Conservation (phyloP, 2,888 invertebrate species). For the Conops quadrifasciatus region DNA sequence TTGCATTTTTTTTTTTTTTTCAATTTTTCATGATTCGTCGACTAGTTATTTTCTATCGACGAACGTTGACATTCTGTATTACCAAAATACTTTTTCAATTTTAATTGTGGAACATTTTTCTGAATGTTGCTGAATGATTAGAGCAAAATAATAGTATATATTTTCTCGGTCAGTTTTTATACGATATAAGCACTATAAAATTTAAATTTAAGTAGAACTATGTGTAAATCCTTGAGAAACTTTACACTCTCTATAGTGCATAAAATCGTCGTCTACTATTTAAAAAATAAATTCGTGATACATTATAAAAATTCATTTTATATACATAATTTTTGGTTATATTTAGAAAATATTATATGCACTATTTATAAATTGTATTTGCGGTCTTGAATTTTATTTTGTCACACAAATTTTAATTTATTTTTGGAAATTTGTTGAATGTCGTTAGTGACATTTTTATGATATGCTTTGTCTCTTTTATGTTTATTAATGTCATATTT, state of each 20-base stretch:
- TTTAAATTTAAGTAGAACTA: too few species aligned
- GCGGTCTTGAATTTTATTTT: background rate
- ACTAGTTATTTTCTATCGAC: background rate
- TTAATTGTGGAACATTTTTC: background rate
- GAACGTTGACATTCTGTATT: conserved; percentile 43
- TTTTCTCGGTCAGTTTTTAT: too few species aligned
- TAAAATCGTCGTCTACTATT: background rate
- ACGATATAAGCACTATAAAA: too few species aligned
- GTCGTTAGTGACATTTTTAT: too few species aligned
- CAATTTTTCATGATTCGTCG: background rate
- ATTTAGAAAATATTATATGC: background rate
- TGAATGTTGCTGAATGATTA: too few species aligned
- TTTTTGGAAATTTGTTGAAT: too few species aligned
- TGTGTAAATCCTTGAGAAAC: too few species aligned
- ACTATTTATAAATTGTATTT: background rate
- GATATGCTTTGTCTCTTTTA: background rate
- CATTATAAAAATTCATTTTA: background rate
- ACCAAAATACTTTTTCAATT: background rate
- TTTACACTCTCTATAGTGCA: background rate
- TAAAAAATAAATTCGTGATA: background rate
- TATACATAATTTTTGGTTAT: background rate
- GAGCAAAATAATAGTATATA: too few species aligned
- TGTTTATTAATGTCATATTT: background rate
- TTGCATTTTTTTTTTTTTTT: background rate
- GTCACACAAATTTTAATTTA: background rate